Evolutionary conservation across 1,140 invertebrate species (phyloP), one percentile per base, ranked within the genome.

Genomic region (Drosophila repleta): DNA sequence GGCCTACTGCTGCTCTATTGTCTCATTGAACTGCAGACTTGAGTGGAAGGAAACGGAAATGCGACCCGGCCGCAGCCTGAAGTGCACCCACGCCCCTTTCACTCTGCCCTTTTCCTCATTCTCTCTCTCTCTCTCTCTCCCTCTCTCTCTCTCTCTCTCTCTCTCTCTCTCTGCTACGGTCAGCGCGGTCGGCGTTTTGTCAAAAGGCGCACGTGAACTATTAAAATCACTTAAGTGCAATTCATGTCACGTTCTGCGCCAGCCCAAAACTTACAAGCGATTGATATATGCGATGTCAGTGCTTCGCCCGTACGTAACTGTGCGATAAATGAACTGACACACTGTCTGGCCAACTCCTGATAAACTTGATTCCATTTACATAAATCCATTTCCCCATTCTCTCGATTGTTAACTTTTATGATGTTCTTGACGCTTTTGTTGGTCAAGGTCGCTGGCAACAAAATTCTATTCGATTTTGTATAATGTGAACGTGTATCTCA

Each of bases 141-240:
- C 0, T 39, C 11, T 7, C 39, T 41, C 39, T 41, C 13, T 15
- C 39, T 15, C 39, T 41, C 4, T 6, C 39, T 43, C 13, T 7
- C 39, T 6, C 39, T 1, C n/a, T 39, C 2, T 15, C 2, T 2
- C n/a, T 15, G 39, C n/a, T 15, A 35, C 11, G 53, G 48, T 26
- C 48, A 39, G 60, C 64, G 32, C 32, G 52, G 61, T 67, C 83
- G 72, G 84, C 76, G 70, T 90, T 73, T 80, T 89, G 85, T 80
- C 85, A 81, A 80, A 75, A 85, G 71, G 70, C 71, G 85, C 85
- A 90, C 85, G 85, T 90, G 85, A 89, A 90, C 85, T 85, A 90
- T 89, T 89, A 81, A 90, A 89, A 90, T 90, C 85, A 89, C 85
- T 89, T 89, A 85, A 76, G 61, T 84, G 70, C 85, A 73, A 89